Evolutionary conservation across 64 coral and sea anemone species (phyloP).

Genomic region (Anthopleura sola): DNA sequence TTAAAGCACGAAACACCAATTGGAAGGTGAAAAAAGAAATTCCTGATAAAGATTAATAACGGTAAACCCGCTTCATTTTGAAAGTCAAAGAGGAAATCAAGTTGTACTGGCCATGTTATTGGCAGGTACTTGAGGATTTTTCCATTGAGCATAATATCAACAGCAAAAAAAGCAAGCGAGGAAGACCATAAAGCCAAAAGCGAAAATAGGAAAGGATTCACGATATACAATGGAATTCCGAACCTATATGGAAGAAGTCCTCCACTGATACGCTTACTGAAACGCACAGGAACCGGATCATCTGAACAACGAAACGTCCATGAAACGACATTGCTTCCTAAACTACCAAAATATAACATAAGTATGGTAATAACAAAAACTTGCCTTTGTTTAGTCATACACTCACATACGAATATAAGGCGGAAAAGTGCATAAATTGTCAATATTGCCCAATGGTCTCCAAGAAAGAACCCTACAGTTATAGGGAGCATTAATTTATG

Average conservation of each 20-base stretch:
- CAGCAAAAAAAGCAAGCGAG: not conserved
- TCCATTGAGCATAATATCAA: too few species aligned
- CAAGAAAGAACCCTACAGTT: not conserved
- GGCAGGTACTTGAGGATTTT: too few species aligned
- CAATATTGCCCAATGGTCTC: not conserved
- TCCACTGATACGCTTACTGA: not conserved
- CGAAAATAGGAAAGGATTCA: not conserved
- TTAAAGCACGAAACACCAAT: not conserved
- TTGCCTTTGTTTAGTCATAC: not conserved
- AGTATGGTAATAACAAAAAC: not conserved
- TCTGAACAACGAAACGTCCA: not conserved
- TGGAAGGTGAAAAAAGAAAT: not conserved
- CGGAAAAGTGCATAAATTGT: not conserved
- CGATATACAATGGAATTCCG: not conserved
- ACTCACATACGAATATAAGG: not conserved
- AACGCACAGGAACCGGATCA: not conserved
- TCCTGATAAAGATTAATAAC: not conserved
- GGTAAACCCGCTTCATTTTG: not conserved
- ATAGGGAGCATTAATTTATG: not conserved
- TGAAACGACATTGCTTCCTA: not conserved
- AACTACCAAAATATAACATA: not conserved
- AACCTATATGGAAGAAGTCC: not conserved
- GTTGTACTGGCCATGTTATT: not conserved
- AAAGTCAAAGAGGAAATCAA: not conserved
- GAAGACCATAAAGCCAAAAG: not conserved